Evolutionary conservation across 2,797 vertebrate species (phyloP), one percentile per base, ranked within the genome.

Genomic region (Anabas testudineus): DNA sequence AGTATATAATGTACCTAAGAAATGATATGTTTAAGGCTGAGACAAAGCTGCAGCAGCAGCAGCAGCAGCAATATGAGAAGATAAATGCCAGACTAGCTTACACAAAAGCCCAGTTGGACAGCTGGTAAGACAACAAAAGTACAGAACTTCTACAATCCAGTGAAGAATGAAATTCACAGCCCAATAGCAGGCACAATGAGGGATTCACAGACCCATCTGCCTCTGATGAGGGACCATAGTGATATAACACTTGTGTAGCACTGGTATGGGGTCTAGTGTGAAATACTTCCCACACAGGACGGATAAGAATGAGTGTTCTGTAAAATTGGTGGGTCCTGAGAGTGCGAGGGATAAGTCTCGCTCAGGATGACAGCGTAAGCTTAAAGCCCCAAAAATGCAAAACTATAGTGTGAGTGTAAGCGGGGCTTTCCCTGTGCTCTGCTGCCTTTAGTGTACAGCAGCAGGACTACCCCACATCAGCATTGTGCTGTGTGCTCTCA

Each of bases 141-240:
- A 61, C 49, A 86, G 59, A 85, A 81, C 65, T 74, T 81, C 28
- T 67, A 58, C 70, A 74, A 74, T 74, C 65, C 42, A 74, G 72
- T 16, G 60, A 80, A 64, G 47, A 74, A 81, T 64, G 65, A 75
- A 73, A 85, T 82, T 86, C 78, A 76, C 85, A 79, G 81, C 62
- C 70, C 67, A 72, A 76, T 83, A 83, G 77, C 80, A 83, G 75
- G 63, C 84, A 77, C 78, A 81, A 71, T 65, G 81, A 84, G 71
- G 69, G 75, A 86, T 59, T 80, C 63, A 74, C 57, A 65, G 62
- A 57, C 80, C 87, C 88, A 88, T 88, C 89, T 90, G 84, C 77
- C 76, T 80, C 37, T 59, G 68, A 47, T 51, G 67, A 75, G 70
- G 80, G 78, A 78, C 74, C 71, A 57, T 15, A 71, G 69, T 51